Base-by-base conservation (phyloP, 2,888 invertebrate genomes). In the Marronus borbonicus region DNA sequence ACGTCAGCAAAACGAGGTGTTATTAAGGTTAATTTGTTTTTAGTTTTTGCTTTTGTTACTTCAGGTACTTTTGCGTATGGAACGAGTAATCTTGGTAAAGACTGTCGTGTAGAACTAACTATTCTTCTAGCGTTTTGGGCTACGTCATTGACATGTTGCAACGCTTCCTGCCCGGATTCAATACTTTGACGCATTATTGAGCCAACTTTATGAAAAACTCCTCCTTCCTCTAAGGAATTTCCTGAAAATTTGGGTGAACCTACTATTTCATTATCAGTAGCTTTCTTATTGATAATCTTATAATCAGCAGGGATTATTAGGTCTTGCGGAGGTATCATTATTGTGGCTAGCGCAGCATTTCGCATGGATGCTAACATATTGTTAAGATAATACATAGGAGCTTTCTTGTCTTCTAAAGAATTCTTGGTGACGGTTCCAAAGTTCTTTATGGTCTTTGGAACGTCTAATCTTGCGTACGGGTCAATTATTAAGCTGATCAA, bases 361-460 rank as follows among this genome's bases (percentile, higher is more conserved):
- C 86, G 87, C 0, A 86, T 82, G 3, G 88, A 86, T 0, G 88
- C 88, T 12, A 88, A 77, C 79, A 87, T 83, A 76, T 88, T 87
- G 69, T 85, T 84, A 17, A 88, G 80, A 76, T 89, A 88, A 76
- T 85, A 87, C 81, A 88, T 81, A 3, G 89, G 89, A 2, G 87
- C 85, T 10, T 84, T 83, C 76, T 87, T 84, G 74, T 87, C 85
- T 79, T 88, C 87, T 69, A 88, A 86, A n/a, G 86, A 83, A 44
- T 86, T 84, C 78, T 84, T 86, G 0, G 86, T 84, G 3, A 86
- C 85, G 0, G 85, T 84, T 3, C 88, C 88, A 4, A 85, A 80
- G 76, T 88, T 88, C 78, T 87, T 87, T 39, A 88, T 80, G 0
- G 88, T 88, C 83, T 87, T 87, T n/a, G 86, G 83, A 62, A 88